Conservation (phyloP, 2,888 invertebrate species). For the Tortricodes alternella region DNA sequence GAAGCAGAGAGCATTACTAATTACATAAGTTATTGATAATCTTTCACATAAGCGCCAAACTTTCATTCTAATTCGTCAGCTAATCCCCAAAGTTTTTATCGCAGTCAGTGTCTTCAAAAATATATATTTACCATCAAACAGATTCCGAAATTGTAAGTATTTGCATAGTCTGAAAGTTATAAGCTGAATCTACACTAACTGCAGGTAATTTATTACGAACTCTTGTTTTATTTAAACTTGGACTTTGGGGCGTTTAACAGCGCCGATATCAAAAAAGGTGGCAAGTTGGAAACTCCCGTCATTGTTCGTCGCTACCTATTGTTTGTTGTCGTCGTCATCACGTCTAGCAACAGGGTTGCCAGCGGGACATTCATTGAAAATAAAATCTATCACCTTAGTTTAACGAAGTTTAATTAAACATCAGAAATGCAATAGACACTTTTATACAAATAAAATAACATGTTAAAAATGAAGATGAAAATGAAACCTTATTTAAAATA, state of each 20-base stretch:
- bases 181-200: conserved; percentile 2
- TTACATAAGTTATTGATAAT: too few relatives aligned
- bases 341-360: conserved; percentile 3
- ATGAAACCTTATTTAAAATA: too few relatives aligned
- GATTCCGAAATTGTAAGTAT: not conserved
- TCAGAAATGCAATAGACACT: too few relatives aligned
- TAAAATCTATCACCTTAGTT: too few relatives aligned
- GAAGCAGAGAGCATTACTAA: too few relatives aligned
- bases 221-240: not conserved
- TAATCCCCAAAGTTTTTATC: not conserved
- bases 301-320: conserved; percentile 14
- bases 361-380: not conserved
- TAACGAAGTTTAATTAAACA: too few relatives aligned
- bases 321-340: conserved; percentile 1
- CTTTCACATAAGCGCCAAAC: too few relatives aligned
- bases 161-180: conserved; percentile 1
- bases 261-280: conserved; percentile 15
- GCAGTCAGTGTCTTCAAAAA: not conserved
- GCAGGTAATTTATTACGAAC: conserved; percentile 1
- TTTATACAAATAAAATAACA: too few relatives aligned
- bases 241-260: not conserved
- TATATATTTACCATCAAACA: not conserved
- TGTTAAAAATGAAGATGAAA: too few relatives aligned
- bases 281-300: conserved; percentile 5
- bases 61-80: not conserved